These are phyloP conservation scores for Mesoligia furuncula DNA, from an alignment of 2,888 invertebrate genomes.

Conservation along the genomic window DNA sequence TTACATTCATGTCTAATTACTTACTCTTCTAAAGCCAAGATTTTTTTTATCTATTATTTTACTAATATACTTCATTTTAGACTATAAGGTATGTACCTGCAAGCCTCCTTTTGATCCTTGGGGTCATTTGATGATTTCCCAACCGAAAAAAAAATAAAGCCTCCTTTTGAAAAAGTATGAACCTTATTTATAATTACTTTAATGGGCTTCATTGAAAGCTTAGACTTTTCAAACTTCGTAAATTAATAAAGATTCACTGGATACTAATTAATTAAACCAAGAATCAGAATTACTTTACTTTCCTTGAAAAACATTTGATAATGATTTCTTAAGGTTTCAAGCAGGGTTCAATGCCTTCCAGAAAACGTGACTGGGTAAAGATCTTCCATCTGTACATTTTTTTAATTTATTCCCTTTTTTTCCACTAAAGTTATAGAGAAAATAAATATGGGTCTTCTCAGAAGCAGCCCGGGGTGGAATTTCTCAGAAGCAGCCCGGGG, in stretches of 20 bases:
- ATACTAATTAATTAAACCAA: slow-evolving; percentile 15
- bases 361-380: neutral
- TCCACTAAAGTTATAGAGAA: no score
- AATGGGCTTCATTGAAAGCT: neutral
- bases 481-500: no score
- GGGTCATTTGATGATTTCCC: no score
- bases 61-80: neutral
- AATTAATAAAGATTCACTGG: neutral
- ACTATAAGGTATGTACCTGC: no score
- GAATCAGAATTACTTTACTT: neutral
- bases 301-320: neutral
- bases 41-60: neutral
- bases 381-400: neutral
- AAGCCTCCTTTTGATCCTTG: neutral
- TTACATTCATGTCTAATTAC: no score
- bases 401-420: neutral
- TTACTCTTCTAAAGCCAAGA: neutral
- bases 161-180: neutral
- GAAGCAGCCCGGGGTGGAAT: no score
- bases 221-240: slow-evolving; percentile 15
- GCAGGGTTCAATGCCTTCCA: neutral
- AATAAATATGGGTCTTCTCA: no score
- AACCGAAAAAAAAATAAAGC: no score
- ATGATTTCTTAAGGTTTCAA: neutral
- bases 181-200: neutral